phyloP scores from a whole-genome alignment of 2,888 invertebrate genomes.

The Cynaeus angustus region DNA sequence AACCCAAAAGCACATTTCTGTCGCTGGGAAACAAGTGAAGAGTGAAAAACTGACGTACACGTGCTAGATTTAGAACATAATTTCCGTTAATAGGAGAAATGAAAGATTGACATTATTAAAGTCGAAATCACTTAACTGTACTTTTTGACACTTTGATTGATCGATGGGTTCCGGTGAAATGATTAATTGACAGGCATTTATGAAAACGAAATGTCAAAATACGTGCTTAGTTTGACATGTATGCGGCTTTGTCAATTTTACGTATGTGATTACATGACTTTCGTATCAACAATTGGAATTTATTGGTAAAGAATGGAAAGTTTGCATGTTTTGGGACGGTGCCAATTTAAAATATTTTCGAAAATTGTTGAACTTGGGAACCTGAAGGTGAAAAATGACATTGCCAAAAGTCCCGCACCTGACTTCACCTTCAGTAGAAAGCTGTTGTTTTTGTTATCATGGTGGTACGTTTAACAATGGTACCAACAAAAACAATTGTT shows the following conservation, averaged over 20 bases:
- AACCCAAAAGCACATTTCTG: not conserved
- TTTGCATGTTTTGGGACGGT: not conserved
- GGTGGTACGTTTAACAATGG: too few species aligned
- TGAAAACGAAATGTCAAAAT: too few species aligned
- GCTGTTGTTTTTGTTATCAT: too few species aligned
- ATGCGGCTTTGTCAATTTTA: too few species aligned
- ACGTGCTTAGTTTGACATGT: too few species aligned
- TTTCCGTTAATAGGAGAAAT: constrained; percentile 6
- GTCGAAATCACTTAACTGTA: not conserved
- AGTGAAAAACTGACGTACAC: constrained; percentile 6
- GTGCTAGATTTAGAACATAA: constrained; percentile 1
- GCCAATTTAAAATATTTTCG: not conserved
- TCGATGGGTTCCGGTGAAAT: not conserved
- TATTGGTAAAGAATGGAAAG: too few species aligned
- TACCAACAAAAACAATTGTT: too few species aligned
- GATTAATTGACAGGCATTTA: constrained; percentile 22
- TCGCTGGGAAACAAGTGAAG: not conserved
- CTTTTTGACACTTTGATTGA: constrained; percentile 27
- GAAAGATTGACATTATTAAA: not conserved
- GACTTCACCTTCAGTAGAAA: too few species aligned
- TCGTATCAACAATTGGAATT: too few species aligned
- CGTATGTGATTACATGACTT: too few species aligned
- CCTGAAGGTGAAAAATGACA: too few species aligned
- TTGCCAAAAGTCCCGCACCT: too few species aligned
- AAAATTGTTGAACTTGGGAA: not conserved